Evolutionary conservation across 35 echinoderm and acorn worm genomes (phyloP).

Genomic region (Ophiothrix spiculata): DNA sequence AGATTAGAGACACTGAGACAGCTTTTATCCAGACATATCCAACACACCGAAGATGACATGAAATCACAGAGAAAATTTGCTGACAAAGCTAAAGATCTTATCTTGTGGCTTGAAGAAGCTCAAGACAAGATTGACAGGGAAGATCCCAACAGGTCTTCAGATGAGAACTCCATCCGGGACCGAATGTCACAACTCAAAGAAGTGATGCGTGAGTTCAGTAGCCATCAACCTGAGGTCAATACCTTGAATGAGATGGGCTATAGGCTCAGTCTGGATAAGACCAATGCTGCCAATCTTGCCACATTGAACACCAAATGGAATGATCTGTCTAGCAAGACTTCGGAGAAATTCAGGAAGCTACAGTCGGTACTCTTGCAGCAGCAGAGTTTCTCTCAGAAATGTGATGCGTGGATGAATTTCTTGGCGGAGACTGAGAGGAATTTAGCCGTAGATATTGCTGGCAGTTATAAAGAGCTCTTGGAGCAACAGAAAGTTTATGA

Average conservation of each 20-base stretch:
- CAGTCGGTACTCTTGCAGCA: constrained; percentile 87
- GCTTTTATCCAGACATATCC: constrained; percentile 47
- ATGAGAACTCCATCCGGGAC: constrained; percentile 78
- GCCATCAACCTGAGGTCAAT: constrained; percentile 71
- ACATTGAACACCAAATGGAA: constrained; percentile 80
- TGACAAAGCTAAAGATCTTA: constrained; percentile 31
- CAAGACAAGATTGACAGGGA: constrained; percentile 50
- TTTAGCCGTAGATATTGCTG: constrained; percentile 88
- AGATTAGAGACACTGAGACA: constrained; percentile 63
- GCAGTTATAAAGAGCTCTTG: constrained; percentile 79
- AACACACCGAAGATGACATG: constrained; percentile 50
- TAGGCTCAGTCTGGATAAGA: constrained; percentile 68
- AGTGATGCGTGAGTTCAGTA: constrained; percentile 70
- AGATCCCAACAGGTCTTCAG: constrained; percentile 78
- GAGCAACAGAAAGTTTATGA: constrained; percentile 99
- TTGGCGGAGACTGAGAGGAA: constrained; percentile 78
- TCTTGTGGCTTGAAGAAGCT: constrained; percentile 63
- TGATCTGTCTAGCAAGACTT: constrained; percentile 49
- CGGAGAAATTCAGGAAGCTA: constrained; percentile 88
- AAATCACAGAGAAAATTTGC: constrained; percentile 45
- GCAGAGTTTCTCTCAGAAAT: constrained; percentile 94
- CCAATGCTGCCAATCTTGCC: constrained; percentile 55
- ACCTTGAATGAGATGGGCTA: constrained; percentile 88
- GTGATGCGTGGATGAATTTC: constrained; percentile 86
- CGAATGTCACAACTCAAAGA: constrained; percentile 68